These are phyloP conservation scores for Characodon lateralis DNA, from an alignment of 2,797 vertebrate genomes.

Conservation along the genomic window DNA sequence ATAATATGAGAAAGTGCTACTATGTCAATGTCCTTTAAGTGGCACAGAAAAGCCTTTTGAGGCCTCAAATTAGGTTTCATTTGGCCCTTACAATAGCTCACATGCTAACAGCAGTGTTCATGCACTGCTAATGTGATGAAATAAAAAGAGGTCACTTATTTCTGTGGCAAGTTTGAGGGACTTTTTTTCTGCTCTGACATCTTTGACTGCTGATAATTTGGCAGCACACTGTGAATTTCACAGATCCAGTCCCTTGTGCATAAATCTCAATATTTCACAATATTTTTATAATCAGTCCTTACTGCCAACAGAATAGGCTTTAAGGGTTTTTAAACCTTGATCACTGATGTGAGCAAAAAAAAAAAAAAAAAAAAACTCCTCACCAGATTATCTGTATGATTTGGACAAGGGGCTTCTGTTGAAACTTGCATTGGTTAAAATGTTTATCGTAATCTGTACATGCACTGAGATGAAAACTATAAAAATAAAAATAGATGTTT, in stretches of 20 bases:
- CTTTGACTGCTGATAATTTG: constrained; percentile 40
- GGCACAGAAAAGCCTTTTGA: neutral
- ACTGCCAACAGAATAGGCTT: neutral
- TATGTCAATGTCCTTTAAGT: neutral
- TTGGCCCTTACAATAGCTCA: constrained; percentile 10
- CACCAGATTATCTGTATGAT: constrained; percentile 1
- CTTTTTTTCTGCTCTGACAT: constrained; percentile 35
- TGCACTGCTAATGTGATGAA: constrained; percentile 20
- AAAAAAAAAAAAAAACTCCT: neutral
- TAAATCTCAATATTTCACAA: constrained; percentile 47
- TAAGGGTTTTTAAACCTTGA: neutral
- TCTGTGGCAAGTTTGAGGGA: constrained; percentile 11
- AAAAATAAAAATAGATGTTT: neutral
- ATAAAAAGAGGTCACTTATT: constrained; percentile 29
- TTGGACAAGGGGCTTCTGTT: neutral
- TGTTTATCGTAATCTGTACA: neutral
- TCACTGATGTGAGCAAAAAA: neutral
- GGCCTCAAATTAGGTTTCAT: neutral
- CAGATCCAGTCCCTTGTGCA: constrained; percentile 30
- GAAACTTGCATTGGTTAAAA: neutral
- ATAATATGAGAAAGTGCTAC: neutral
- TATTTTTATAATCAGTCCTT: constrained; percentile 54
- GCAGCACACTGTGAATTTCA: constrained; percentile 35
- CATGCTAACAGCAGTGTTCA: constrained; percentile 7
- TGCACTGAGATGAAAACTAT: constrained; percentile 1